Base-by-base conservation (phyloP, 2,113 vertebrate species). In the Lanius collurio region DNA sequence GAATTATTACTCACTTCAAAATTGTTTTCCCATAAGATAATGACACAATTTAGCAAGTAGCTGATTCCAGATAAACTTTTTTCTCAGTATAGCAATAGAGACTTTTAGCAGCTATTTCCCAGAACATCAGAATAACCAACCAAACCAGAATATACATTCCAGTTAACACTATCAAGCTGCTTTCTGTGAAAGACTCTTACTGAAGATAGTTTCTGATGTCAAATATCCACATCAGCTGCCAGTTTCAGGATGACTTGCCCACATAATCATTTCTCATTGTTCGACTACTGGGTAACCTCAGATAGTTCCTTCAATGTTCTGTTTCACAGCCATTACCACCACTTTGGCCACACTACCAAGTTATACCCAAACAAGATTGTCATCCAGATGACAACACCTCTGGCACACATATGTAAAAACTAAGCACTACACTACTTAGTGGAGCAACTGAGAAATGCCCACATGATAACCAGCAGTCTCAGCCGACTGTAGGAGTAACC, bases 51-150 rank as follows among this genome's bases (percentile, higher is more conserved):
- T 84, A 83, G 27, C 30, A 91, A 74, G 50, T 37, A 80, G 17
- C 46, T 65, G 37, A 96, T 91, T 84, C 55, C 78, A 94, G n/a
- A 83, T 24, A 89, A 94, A 86, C 10, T 49, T 87, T 60, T 46
- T 91, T 85, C 75, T 93, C 69, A 52, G 26, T 57, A 65, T 16
- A 44, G 49, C 65, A 67, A 59, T 49, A 64, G 9, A 60, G 39
- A 46, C 27, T 79, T 75, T 24, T 11, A 70, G 23, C 39, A 68
- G 21, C 49, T 81, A 22, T 42, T 87, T 83, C 47, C 26, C 44
- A 85, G 41, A 60, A 26, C 11, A 64, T 27, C 13, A 35, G 24
- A 73, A 52, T 39, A 69, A 64, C 11, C 5, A 81, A 63, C 0
- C 8, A 53, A 93, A 74, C 68, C 26, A 79, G 83, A 91, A 91